phyloP scores from a whole-genome alignment of 1,140 invertebrate genomes.

The Piezodorus guildinii region DNA sequence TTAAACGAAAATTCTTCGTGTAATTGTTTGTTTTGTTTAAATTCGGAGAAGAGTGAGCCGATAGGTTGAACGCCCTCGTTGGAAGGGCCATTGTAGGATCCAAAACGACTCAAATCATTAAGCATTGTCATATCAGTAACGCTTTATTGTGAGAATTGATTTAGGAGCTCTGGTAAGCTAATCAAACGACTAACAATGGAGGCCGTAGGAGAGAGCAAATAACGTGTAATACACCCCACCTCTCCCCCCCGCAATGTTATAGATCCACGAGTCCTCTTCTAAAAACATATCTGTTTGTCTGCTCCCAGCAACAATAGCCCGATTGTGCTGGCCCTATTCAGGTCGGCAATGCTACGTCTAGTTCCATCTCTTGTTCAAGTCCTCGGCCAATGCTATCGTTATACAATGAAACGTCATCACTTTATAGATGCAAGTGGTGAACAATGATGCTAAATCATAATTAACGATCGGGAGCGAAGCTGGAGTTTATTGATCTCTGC shows the following conservation, averaged over 20 bases:
- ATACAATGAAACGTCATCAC: no score
- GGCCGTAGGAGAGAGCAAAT: not conserved
- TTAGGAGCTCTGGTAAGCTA: constrained; percentile 1
- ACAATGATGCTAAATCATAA: no score
- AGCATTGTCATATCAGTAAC: constrained; percentile 4
- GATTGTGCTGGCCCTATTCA: no score
- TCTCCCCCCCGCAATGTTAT: not conserved
- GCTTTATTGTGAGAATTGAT: constrained; percentile 9
- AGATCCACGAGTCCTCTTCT: not conserved
- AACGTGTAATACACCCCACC: not conserved
- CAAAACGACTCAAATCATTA: constrained; percentile 9
- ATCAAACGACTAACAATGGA: not conserved
- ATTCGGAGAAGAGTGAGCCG: no score
- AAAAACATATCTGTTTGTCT: constrained; percentile 4
- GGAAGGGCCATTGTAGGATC: not conserved
- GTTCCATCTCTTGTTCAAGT: no score
- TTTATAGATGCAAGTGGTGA: no score
- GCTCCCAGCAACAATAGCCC: not conserved
- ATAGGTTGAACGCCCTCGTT: constrained; percentile 2
- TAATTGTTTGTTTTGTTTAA: no score
- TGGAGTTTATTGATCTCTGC: no score
- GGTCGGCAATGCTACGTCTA: no score
- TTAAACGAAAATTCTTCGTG: no score
- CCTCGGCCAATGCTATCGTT: no score
- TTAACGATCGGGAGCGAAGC: no score